phyloP scores from a whole-genome alignment of 2,113 vertebrate species.

The Xerus inauris region DNA sequence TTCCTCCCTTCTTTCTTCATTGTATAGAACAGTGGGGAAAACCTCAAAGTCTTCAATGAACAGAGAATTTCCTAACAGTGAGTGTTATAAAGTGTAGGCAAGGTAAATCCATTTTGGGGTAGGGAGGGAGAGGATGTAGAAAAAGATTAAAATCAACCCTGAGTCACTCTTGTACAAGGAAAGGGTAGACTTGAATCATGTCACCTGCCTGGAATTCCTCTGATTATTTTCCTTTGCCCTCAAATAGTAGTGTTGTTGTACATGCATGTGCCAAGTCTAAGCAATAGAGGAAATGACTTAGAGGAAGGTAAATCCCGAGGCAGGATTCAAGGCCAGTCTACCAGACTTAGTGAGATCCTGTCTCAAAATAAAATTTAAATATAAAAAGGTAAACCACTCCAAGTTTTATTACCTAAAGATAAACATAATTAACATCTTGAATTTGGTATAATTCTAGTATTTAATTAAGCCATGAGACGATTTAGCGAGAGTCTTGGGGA shows the following conservation, averaged over 20 bases:
- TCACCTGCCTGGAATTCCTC: not conserved
- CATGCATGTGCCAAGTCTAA: not conserved
- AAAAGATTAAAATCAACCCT: not conserved
- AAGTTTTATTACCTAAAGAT: not conserved
- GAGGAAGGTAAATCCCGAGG: not conserved
- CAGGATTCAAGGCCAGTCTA: not conserved
- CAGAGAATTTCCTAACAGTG: not conserved
- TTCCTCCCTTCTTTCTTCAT: not conserved
- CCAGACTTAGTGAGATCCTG: not conserved
- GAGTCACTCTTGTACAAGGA: not conserved
- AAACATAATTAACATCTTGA: slow-evolving; percentile 26
- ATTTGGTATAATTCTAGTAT: slow-evolving; percentile 17
- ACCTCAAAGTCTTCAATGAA: not conserved
- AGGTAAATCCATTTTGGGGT: not conserved
- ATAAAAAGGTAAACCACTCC: not conserved
- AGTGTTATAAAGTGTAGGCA: not conserved
- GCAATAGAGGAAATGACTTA: not conserved
- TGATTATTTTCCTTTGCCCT: not conserved
- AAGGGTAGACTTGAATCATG: not conserved
- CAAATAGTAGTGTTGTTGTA: not conserved
- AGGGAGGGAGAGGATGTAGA: not conserved
- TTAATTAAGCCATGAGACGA: not conserved
- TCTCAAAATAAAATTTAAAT: not conserved
- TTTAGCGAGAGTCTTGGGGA: not conserved
- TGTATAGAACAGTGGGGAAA: not conserved